Evolutionary conservation across 2,888 invertebrate species (phyloP).

Genomic region (Hylaea fasciaria): DNA sequence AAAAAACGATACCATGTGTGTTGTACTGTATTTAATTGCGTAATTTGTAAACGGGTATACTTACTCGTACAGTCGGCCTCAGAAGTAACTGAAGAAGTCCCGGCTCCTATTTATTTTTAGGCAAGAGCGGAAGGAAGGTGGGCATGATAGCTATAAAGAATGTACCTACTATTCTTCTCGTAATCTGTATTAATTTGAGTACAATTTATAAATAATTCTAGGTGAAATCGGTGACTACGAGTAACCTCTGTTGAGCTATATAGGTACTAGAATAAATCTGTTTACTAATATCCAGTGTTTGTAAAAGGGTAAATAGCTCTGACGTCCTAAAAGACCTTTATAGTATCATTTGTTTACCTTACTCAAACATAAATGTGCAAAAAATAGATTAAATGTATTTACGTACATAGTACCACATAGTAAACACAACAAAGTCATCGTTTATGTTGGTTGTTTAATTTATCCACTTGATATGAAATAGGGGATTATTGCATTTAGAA

Average conservation of each 20-base stretch:
- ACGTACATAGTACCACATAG: constrained; percentile 6
- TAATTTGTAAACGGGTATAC: no score
- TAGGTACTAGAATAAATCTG: constrained; percentile 1
- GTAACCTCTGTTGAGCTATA: neutral
- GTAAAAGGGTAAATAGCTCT: constrained; percentile 8
- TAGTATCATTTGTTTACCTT: constrained; percentile 9
- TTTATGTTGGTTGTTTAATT: constrained; percentile 27
- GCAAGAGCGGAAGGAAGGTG: no score
- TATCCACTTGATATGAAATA: neutral
- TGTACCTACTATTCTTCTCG: no score
- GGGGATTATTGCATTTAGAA: no score
- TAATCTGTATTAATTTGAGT: no score
- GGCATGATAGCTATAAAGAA: no score
- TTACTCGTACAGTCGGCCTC: no score
- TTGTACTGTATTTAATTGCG: no score
- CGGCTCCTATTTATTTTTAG: no score
- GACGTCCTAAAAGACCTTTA: constrained; percentile 13
- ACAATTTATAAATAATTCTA: no score
- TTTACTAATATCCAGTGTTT: constrained; percentile 3
- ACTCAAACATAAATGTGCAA: constrained; percentile 1
- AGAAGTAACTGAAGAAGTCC: no score
- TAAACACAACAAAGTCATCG: constrained; percentile 23
- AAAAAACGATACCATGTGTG: no score
- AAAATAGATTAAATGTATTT: constrained; percentile 14
- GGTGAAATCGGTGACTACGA: neutral